These are phyloP conservation scores for Drosophila gunungcola DNA, from an alignment of 1,140 invertebrate genomes.

Conservation along the genomic window DNA sequence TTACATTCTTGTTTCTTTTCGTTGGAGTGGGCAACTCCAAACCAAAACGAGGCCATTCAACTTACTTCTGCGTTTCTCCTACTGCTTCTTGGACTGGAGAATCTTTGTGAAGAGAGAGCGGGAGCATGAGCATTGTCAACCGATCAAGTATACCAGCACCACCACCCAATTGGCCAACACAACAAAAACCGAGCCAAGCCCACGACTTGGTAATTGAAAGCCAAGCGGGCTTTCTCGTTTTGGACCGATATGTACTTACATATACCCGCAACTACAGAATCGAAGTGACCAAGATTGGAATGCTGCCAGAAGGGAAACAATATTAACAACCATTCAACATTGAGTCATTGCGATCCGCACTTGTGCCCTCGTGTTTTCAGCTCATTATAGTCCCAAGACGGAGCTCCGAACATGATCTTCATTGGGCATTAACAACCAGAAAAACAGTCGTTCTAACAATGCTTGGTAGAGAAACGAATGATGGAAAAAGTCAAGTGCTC, in stretches of 20 bases:
- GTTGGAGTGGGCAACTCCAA: conserved; percentile 29
- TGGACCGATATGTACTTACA: background rate
- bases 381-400: conserved; percentile 17
- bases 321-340: conserved; percentile 20
- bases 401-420: conserved; percentile 24
- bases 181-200: conserved; percentile 27
- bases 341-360: conserved; percentile 31
- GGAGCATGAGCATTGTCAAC: conserved; percentile 34
- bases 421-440: conserved; percentile 5
- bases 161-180: conserved; percentile 12
- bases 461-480: too few species aligned
- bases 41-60: conserved; percentile 69
- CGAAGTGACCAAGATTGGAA: conserved; percentile 22
- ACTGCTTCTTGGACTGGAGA: conserved; percentile 22
- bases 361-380: conserved; percentile 29
- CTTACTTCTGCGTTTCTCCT: conserved; percentile 44
- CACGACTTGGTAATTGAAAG: conserved; percentile 39
- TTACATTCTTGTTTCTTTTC: conserved; percentile 40
- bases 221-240: conserved; percentile 39
- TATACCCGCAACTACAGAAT: background rate
- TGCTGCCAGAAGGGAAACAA: conserved; percentile 18
- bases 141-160: conserved; percentile 19
- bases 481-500: conserved; percentile 25
- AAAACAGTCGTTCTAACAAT: background rate
- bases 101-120: conserved; percentile 19